Percentiles rank a stretch among this genome's conserved stretches.
Evolutionary conservation across 2,888 invertebrate genomes (phyloP).

Genomic region (Seira sanloemensis): DNA sequence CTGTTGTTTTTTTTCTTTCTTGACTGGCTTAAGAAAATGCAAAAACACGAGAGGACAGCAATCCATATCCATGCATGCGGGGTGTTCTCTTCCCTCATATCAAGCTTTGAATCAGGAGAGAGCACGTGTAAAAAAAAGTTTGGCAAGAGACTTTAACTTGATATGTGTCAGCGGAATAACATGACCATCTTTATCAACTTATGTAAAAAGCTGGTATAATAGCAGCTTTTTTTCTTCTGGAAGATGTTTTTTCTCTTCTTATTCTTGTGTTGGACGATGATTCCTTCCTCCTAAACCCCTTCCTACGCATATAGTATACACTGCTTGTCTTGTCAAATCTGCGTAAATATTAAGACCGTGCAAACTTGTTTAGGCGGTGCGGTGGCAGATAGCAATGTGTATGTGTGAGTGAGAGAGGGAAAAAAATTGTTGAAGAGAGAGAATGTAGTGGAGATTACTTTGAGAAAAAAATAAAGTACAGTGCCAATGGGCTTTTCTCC

Average conservation of each 20-base stretch:
- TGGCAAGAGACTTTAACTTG: not conserved
- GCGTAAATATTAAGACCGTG: not conserved
- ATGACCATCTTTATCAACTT: constrained; percentile 9
- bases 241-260: not conserved
- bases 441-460: not conserved
- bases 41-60: constrained; percentile 27
- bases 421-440: not conserved
- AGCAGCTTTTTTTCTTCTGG: no score
- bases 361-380: no score
- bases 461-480: not conserved
- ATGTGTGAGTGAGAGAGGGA: no score
- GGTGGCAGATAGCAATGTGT: no score
- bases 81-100: not conserved
- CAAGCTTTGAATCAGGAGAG: no score
- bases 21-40: constrained; percentile 21
- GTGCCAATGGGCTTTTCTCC: constrained; percentile 15
- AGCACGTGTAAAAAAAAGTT: not conserved
- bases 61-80: constrained; percentile 9
- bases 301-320: no score
- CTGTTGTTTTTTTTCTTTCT: not conserved
- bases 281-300: constrained; percentile 14
- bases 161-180: not conserved
- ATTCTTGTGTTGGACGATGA: constrained; percentile 6
- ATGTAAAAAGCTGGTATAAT: no score
- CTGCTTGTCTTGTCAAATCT: constrained; percentile 29